phyloP scores from a whole-genome alignment of 2,888 invertebrate species.

The Parascotia fuliginaria region DNA sequence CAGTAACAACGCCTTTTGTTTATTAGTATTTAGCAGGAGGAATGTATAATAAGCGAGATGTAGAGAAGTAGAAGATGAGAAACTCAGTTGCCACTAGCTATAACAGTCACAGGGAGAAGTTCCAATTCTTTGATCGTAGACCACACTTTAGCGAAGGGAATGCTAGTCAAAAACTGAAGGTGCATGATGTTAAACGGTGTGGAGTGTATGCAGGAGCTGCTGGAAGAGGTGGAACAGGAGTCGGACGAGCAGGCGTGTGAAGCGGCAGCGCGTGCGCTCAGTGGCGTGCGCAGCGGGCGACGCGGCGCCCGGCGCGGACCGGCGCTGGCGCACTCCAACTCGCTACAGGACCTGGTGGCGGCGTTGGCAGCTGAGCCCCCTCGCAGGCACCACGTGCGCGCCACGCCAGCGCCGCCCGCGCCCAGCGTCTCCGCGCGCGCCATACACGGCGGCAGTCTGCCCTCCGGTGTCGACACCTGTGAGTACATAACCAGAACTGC shows the following conservation, averaged over 20 bases:
- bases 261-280: constrained; percentile 80
- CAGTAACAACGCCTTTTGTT: too few species aligned
- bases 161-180: too few species aligned
- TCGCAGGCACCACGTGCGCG: constrained; percentile 57
- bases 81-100: too few species aligned
- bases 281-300: constrained; percentile 65
- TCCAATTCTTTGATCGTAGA: too few species aligned
- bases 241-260: constrained; percentile 89
- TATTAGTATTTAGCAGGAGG: too few species aligned
- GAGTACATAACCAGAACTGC: too few species aligned
- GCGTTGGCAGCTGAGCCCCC: constrained; percentile 76
- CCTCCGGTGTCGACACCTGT: constrained; percentile 80
- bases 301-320: constrained; percentile 69
- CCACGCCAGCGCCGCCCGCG: constrained; percentile 57
- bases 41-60: too few species aligned
- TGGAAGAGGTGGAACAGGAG: constrained; percentile 92
- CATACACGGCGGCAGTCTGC: constrained; percentile 79
- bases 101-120: too few species aligned
- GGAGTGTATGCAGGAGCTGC: constrained; percentile 86
- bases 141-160: too few species aligned
- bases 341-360: constrained; percentile 86
- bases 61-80: too few species aligned
- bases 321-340: constrained; percentile 85
- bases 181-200: neutral
- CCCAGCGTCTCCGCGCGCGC: constrained; percentile 71